Conservation (phyloP, 2,888 invertebrate genomes). For the Linnaemya vulpina region DNA sequence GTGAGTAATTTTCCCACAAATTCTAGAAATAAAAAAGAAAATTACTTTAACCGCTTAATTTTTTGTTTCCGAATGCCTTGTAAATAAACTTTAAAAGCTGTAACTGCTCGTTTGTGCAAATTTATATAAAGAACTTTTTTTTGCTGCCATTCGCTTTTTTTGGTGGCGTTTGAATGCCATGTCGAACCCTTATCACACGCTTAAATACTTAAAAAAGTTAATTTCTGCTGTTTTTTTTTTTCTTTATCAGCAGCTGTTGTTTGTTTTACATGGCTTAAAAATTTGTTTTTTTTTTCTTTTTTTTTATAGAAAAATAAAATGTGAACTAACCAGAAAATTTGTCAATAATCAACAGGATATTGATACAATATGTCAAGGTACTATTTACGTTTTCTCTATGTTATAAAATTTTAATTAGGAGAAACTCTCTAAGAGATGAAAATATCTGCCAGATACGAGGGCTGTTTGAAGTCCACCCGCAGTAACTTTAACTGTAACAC, state of each 20-base stretch:
- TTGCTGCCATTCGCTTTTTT: not conserved
- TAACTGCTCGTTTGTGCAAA: not conserved
- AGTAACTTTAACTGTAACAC: no score
- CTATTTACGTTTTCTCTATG: not conserved
- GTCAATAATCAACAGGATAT: no score
- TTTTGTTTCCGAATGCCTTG: not conserved
- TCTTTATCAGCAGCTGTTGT: not conserved
- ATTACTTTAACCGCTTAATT: not conserved
- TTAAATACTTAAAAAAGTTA: constrained; percentile 5
- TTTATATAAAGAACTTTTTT: not conserved
- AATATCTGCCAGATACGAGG: no score
- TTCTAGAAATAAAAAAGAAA: not conserved
- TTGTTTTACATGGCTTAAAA: not conserved
- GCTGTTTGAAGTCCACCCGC: no score
- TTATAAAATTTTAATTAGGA: not conserved
- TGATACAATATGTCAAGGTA: no score
- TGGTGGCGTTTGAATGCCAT: not conserved
- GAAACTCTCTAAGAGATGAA: no score
- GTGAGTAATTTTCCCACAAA: not conserved
- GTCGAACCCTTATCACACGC: constrained; percentile 15
- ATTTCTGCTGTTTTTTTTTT: not conserved
- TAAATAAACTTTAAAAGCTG: not conserved
- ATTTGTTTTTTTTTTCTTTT: not conserved
- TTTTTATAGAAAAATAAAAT: not conserved
- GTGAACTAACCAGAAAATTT: not conserved